Base-by-base conservation (phyloP, 2,113 vertebrate species). In the Plotosus lineatus region DNA sequence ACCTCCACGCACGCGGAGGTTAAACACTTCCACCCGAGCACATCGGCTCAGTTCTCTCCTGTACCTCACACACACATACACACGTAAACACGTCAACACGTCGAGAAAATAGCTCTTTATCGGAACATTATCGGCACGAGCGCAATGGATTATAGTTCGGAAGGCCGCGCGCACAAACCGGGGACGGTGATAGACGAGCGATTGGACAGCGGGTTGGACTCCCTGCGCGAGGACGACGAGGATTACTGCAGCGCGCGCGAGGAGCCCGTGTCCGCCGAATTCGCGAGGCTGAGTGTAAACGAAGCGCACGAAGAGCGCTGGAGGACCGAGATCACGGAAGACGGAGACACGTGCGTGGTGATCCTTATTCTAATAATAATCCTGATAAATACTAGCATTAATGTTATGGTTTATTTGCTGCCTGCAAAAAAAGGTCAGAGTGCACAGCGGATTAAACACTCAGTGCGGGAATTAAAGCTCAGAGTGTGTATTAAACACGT, bases 331-430 rank as follows among this genome's bases (percentile, higher is more conserved):
- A 86, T 92, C 79, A 96, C 95, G 0, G 96, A 97, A 78, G 97
- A 99, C 82, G 96, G 97, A 88, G 97, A 98, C 92, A 97, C 96
- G 96, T 99, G 97, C 95, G 97, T 92, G 58, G 38, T 73, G 69
- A 73, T 46, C 46, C 31, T 48, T 50, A 48, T 44, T 66, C 23
- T 42, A 0, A 4, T 23, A 36, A 10, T 66, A 10, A 3, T 19
- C 23, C 3, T 33, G 11, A 58, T 31, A 19, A 6, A 8, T 56
- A 23, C n/a, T 56, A 26, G 9, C 9, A 46, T 46, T 46, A 46
- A 9, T 46, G 12, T 46, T 46, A 46, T 46, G 6, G 11, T 46
- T 46, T 8, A 8, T 46, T 46, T 46, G 12, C 12, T 46, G n/a
- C n/a, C n/a, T n/a, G n/a, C n/a, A n/a, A n/a, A n/a, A n/a, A n/a